Evolutionary conservation across 1,140 invertebrate genomes (phyloP).

Genomic region (Palaemon carinicauda): DNA sequence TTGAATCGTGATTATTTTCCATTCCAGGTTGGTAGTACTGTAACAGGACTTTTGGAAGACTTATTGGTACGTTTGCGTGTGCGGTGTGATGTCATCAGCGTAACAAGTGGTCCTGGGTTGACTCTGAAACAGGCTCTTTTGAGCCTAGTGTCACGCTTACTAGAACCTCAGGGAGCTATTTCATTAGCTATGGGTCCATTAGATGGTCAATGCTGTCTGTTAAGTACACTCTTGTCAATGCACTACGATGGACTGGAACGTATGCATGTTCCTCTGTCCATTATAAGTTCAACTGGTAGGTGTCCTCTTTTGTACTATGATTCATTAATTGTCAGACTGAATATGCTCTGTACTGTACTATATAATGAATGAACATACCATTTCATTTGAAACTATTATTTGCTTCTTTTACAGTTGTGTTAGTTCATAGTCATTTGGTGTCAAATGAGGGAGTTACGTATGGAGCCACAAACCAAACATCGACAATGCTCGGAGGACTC

Average conservation of each 20-base stretch:
- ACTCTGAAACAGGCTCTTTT: slow-evolving; percentile 76
- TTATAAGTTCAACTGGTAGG: slow-evolving; percentile 76
- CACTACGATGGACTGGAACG: slow-evolving; percentile 74
- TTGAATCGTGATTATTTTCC: slow-evolving; percentile 18
- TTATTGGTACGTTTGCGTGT: slow-evolving; percentile 76
- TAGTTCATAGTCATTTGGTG: slow-evolving; percentile 72
- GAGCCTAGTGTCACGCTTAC: slow-evolving; percentile 76
- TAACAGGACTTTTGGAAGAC: slow-evolving; percentile 78
- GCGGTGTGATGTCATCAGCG: slow-evolving; percentile 73
- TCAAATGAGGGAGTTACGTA: slow-evolving; percentile 71
- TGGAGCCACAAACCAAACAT: slow-evolving; percentile 66
- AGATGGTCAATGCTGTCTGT: slow-evolving; percentile 80
- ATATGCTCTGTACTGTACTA: no score
- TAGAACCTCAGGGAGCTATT: slow-evolving; percentile 76
- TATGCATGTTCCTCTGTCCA: slow-evolving; percentile 76
- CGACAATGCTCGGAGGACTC: slow-evolving; percentile 70
- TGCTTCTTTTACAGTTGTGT: slow-evolving; percentile 63
- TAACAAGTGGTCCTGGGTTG: slow-evolving; percentile 69
- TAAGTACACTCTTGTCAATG: slow-evolving; percentile 74
- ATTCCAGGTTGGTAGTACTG: slow-evolving; percentile 79
- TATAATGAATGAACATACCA: no score
- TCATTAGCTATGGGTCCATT: slow-evolving; percentile 77
- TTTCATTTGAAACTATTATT: neutral
- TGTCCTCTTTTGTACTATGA: neutral
- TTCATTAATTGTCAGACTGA: no score